These are phyloP conservation scores for Diplogasteroides magnus DNA, from an alignment of 1,140 invertebrate genomes.

Conservation along the genomic window DNA sequence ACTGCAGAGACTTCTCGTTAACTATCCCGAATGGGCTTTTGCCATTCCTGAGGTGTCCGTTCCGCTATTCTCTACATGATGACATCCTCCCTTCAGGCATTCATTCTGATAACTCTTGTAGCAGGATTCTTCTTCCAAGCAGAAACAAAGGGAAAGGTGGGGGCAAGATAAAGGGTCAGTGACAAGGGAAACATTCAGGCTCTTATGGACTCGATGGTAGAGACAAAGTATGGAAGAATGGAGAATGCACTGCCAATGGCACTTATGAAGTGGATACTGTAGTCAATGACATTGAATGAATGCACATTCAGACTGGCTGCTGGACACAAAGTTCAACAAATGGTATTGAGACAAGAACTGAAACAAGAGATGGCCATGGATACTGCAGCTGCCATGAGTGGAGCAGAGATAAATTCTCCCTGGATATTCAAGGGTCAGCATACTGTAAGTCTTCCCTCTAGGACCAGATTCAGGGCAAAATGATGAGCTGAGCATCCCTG, in stretches of 20 bases:
- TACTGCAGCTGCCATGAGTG: slow-evolving; percentile 11
- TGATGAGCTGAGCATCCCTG: no score
- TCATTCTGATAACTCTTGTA: slow-evolving; percentile 43
- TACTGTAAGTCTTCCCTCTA: no score
- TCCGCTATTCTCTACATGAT: no score
- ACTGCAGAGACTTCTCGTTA: slow-evolving; percentile 36
- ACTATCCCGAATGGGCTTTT: slow-evolving; percentile 38
- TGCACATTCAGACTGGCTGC: slow-evolving; percentile 27
- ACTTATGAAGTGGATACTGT: slow-evolving; percentile 30
- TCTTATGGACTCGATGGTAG: slow-evolving; percentile 50
- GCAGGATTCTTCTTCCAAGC: slow-evolving; percentile 47
- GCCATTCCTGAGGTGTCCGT: slow-evolving; percentile 35
- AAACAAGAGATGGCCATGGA: slow-evolving; percentile 17
- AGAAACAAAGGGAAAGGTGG: slow-evolving; percentile 53
- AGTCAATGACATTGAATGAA: slow-evolving; percentile 15
- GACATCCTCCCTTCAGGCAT: slow-evolving; percentile 7
- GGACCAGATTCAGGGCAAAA: no score
- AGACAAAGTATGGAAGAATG: slow-evolving; percentile 42
- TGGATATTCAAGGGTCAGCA: slow-evolving; percentile 21
- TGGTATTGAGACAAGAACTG: slow-evolving; percentile 18
- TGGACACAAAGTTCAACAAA: slow-evolving; percentile 31
- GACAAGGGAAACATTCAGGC: no score
- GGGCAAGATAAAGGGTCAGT: no score
- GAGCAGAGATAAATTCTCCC: slow-evolving; percentile 13
- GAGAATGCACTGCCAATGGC: slow-evolving; percentile 45